Evolutionary conservation across 1,140 invertebrate genomes (phyloP).

Genomic region (Augochlora pura): DNA sequence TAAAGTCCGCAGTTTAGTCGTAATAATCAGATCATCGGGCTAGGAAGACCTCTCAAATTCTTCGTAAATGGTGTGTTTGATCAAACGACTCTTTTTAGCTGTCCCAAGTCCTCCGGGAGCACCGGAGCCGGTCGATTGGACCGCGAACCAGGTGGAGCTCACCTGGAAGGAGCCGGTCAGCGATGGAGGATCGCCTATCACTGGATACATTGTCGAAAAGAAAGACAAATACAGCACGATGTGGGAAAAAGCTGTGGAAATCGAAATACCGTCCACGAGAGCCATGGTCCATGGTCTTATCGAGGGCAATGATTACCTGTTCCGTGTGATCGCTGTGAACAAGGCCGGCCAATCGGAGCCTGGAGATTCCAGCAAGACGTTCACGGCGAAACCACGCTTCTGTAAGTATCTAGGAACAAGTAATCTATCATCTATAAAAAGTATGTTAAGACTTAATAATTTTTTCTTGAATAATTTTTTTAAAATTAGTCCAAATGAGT

Average conservation of each 20-base stretch:
- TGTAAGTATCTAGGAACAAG: constrained; percentile 80
- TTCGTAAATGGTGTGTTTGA: neutral
- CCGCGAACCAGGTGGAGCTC: constrained; percentile 93
- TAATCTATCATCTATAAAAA: too few species aligned
- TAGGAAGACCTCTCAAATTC: too few species aligned
- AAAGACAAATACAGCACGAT: constrained; percentile 97
- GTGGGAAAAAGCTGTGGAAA: constrained; percentile 95
- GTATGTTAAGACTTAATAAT: too few species aligned
- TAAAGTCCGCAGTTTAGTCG: too few species aligned
- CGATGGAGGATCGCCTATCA: constrained; percentile 95
- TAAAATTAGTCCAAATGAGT: too few species aligned
- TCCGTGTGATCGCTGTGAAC: constrained; percentile 97
- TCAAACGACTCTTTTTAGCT: constrained; percentile 76
- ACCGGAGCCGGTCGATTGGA: constrained; percentile 95
- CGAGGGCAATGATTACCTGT: constrained; percentile 99
- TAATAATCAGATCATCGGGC: too few species aligned
- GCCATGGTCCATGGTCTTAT: constrained; percentile 92
- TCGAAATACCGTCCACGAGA: constrained; percentile 85
- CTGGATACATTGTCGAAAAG: constrained; percentile 97
- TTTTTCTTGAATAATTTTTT: too few species aligned
- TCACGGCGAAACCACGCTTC: constrained; percentile 94
- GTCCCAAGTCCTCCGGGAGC: constrained; percentile 90
- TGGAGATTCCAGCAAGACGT: constrained; percentile 91
- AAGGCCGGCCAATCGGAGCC: constrained; percentile 96
- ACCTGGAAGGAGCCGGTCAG: constrained; percentile 90